Base-by-base conservation (phyloP, 2,797 vertebrate genomes). In the Forpus xanthops region DNA sequence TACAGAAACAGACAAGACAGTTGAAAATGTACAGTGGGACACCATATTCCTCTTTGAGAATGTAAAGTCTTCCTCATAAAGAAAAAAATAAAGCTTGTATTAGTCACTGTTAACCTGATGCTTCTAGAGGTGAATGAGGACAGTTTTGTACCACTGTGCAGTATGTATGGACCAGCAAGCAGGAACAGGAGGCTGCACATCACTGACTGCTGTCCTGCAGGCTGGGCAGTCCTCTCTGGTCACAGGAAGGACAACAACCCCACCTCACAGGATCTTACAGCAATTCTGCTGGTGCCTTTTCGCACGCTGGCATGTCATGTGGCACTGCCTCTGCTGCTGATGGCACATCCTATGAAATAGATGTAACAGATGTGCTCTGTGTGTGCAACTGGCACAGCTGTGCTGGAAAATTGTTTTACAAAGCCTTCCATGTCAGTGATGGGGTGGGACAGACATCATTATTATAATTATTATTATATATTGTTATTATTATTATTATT, bases 331-430 rank as follows among this genome's bases (percentile, higher is more conserved):
- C 41, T 3, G 27, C 41, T 85, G 60, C 91, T 85, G 82, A 71
- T 9, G n/a, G 82, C 89, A 23, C 2, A 3, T 67, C 52, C 61
- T 91, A 55, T 53, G 68, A 96, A 89, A 88, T 11, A 95, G 93
- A 93, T 35, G 55, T 25, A 58, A 58, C 55, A 58, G 33, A 58
- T 58, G n/a, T 58, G 15, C 33, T 35, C 9, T 91, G 74, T 37
- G 74, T 23, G 50, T 82, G 84, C 33, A 41, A 88, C 62, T 79
- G 79, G 82, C 76, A 84, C 64, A 65, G 68, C 35, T 76, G 86
- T 65, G 55, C 68, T 87, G 80, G 70, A 74, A 94, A 80, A 89
- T 41, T 73, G 31, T 83, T 85, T 79, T 33, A 52, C 79, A 76
- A 89, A 88, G 65, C 56, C 33, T 91, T 91, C 61, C 47, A 37